Conservation (phyloP, 1,140 invertebrate species). For the Listronotus bonariensis region DNA sequence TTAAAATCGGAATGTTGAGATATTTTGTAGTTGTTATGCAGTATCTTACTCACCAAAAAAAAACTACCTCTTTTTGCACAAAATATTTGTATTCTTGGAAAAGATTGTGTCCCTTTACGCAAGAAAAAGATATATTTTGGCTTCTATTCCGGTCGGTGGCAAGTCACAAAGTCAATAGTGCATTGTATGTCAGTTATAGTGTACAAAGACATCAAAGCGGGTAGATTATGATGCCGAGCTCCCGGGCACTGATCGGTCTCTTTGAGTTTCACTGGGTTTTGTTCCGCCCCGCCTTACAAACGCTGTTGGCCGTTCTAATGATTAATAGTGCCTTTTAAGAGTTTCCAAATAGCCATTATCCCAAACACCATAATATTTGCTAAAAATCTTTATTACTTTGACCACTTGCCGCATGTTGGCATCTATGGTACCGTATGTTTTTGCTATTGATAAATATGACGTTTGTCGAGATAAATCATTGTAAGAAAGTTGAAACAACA, state of each 20-base stretch:
- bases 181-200: conserved; percentile 21
- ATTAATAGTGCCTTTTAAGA: conserved; percentile 30
- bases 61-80: conserved; percentile 12
- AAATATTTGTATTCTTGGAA: conserved; percentile 27
- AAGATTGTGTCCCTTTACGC: conserved; percentile 11
- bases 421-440: neutral
- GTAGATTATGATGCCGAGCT: conserved; percentile 26
- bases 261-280: conserved; percentile 23
- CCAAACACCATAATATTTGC: conserved; percentile 35
- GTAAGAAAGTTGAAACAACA: too few species aligned
- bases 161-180: conserved; percentile 32
- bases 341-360: conserved; percentile 31
- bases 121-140: conserved; percentile 28
- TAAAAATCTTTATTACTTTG: conserved; percentile 29
- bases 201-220: conserved; percentile 30
- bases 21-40: too few species aligned
- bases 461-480: too few species aligned
- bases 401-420: conserved; percentile 10
- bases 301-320: conserved; percentile 25
- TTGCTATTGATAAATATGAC: too few species aligned
- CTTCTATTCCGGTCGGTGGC: conserved; percentile 26
- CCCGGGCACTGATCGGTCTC: conserved; percentile 27
- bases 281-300: conserved; percentile 28
- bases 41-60: too few species aligned
- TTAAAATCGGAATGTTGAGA: too few species aligned